These are phyloP conservation scores for Carollia perspicillata DNA, from an alignment of 2,113 vertebrate genomes.

Conservation along the genomic window DNA sequence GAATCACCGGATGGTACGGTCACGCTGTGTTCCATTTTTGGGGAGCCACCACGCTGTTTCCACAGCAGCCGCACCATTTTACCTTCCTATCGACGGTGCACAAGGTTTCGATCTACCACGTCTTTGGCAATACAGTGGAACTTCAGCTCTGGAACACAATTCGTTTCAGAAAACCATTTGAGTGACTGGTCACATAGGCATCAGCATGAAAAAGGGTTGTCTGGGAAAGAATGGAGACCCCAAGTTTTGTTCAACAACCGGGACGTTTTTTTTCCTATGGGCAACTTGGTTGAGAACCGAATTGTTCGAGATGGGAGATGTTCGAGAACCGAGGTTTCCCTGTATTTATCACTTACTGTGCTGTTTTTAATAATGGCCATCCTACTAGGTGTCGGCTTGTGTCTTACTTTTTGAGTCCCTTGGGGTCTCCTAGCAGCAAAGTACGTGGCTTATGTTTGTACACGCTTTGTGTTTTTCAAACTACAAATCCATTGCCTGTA, in stretches of 20 bases:
- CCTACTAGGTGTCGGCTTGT: neutral
- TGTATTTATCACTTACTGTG: neutral
- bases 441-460: neutral
- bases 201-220: no score
- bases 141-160: no score
- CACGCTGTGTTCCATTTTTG: neutral
- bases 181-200: no score
- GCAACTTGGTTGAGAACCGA: no score
- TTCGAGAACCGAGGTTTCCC: no score
- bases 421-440: neutral
- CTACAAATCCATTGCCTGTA: neutral
- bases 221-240: no score
- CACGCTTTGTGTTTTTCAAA: neutral
- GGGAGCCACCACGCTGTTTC: fast-evolving
- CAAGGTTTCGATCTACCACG: neutral
- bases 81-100: neutral
- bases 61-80: neutral
- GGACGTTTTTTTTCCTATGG: no score
- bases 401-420: neutral
- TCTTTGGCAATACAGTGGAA: neutral
- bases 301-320: no score
- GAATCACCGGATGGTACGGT: neutral
- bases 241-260: no score
- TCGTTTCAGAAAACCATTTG: no score
- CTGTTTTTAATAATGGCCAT: no score